These are phyloP conservation scores for Laticauda laticaudata DNA, from an alignment of 2,113 vertebrate genomes.

Conservation along the genomic window DNA sequence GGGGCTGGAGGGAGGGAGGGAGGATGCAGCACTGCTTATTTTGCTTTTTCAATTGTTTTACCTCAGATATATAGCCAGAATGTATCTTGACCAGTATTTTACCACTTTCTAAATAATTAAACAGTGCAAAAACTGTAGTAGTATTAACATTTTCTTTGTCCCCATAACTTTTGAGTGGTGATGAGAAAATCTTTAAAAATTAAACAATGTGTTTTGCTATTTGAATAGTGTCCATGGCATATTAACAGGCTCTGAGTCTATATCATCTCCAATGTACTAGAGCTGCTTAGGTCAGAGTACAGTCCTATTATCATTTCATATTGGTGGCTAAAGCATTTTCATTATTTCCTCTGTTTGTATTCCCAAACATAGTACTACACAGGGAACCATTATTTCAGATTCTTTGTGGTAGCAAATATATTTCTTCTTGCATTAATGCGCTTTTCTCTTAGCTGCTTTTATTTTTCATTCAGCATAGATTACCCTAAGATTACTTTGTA, in stretches of 20 bases:
- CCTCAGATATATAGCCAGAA: background rate
- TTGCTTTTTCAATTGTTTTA: background rate
- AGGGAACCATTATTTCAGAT: background rate
- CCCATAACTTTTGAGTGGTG: background rate
- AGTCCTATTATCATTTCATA: conserved; percentile 44
- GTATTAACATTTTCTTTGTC: background rate
- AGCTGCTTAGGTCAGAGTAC: conserved; percentile 40
- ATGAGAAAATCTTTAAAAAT: background rate
- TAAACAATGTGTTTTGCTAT: fast-evolving
- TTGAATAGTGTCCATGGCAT: background rate
- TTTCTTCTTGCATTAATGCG: conserved; percentile 36
- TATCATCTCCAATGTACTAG: background rate
- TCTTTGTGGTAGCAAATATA: conserved; percentile 1
- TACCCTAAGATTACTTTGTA: conserved; percentile 38
- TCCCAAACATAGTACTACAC: background rate
- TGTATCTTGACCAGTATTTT: background rate
- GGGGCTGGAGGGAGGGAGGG: too few species aligned
- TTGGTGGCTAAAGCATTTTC: conserved; percentile 39
- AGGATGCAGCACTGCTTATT: background rate
- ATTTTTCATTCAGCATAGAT: conserved; percentile 13
- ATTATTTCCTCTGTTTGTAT: background rate
- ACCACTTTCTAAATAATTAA: background rate
- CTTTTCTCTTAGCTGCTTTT: background rate
- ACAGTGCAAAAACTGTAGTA: background rate
- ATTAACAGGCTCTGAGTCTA: background rate